phyloP scores from a whole-genome alignment of 2,797 vertebrate species.

The Darevskia mixta region DNA sequence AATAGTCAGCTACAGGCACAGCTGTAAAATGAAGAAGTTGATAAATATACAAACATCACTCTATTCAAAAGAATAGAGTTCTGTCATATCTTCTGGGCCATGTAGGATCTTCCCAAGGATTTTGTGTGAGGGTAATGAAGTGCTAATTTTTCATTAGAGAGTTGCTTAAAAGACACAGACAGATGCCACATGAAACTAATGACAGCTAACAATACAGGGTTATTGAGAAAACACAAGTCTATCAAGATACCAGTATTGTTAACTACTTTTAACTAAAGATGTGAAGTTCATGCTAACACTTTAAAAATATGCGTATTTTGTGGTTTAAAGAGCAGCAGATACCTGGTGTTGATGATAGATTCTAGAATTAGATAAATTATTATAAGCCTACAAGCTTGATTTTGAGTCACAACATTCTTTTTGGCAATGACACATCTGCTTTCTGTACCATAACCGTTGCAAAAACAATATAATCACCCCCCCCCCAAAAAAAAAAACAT shows the following conservation, averaged over 20 bases:
- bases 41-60: background rate
- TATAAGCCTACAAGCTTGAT: background rate
- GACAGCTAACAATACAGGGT: background rate
- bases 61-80: background rate
- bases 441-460: background rate
- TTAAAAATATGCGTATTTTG: background rate
- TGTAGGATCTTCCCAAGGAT: background rate
- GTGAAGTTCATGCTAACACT: background rate
- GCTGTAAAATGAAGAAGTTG: background rate
- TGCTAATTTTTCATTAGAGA: background rate
- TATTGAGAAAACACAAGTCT: background rate
- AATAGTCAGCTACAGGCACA: background rate
- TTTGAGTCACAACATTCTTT: background rate
- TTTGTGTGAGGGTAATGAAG: background rate
- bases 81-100: background rate
- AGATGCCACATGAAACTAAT: background rate
- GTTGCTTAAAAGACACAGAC: background rate
- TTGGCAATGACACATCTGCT: background rate
- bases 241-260: background rate
- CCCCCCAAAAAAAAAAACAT: background rate
- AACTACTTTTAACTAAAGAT: background rate
- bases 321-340: background rate
- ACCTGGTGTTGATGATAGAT: background rate
- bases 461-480: background rate
- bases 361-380: background rate